These are phyloP conservation scores for Oscheius sp. DNA, from an alignment of 2,888 invertebrate species.

Conservation along the genomic window DNA sequence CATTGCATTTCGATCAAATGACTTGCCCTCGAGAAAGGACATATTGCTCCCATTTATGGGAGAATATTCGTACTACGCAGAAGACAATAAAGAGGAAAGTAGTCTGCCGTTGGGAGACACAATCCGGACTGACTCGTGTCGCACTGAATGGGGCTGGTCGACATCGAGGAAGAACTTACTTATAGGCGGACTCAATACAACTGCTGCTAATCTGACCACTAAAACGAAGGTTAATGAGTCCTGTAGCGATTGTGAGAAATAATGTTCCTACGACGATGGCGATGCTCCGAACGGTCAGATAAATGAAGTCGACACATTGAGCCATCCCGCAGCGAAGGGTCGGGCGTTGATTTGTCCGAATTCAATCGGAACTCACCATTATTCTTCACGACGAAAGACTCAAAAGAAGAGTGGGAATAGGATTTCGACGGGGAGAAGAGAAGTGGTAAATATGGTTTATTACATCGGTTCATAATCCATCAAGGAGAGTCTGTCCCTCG, in stretches of 20 bases:
- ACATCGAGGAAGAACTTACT: background rate
- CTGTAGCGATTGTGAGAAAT: slow-evolving; percentile 40
- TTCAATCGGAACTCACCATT: slow-evolving; percentile 10
- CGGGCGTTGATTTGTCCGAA: slow-evolving; percentile 3
- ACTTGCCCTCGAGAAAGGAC: slow-evolving; percentile 15
- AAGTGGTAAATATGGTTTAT: background rate
- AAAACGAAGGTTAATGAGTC: slow-evolving; percentile 39
- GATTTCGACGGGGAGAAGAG: slow-evolving; percentile 8
- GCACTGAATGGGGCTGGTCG: slow-evolving; percentile 20
- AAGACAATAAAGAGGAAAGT: slow-evolving; percentile 51
- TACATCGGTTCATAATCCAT: slow-evolving; percentile 20
- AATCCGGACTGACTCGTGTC: slow-evolving; percentile 14
- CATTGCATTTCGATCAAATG: background rate
- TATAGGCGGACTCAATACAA: slow-evolving; percentile 11
- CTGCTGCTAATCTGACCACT: slow-evolving; percentile 37
- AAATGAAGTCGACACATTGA: slow-evolving; percentile 25
- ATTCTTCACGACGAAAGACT: background rate
- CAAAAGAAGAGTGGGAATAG: background rate
- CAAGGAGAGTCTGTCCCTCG: slow-evolving; percentile 10
- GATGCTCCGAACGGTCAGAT: slow-evolving; percentile 10
- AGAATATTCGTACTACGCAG: slow-evolving; percentile 51
- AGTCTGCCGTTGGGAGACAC: slow-evolving; percentile 41
- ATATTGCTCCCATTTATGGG: slow-evolving; percentile 48
- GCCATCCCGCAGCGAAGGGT: slow-evolving; percentile 18
- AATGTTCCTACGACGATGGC: slow-evolving; percentile 31